Evolutionary conservation across 37 sponge, comb jelly and placozoan species (phyloP), one percentile per base, ranked within the genome.

Genomic region (Aplysina aerophoba): DNA sequence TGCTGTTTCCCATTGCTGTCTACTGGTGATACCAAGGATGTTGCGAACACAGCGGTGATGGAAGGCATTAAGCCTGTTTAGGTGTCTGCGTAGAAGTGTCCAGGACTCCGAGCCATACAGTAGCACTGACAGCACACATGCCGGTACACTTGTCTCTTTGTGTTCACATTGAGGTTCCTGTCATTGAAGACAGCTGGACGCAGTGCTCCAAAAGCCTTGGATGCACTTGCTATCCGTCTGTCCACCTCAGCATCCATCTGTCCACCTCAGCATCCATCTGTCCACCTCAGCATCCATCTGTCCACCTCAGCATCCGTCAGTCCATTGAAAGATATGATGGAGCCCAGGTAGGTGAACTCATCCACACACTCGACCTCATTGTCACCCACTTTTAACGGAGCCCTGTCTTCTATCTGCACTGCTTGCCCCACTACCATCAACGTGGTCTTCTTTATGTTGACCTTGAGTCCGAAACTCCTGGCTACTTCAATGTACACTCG

Each of bases 191-290:
- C 69, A 67, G 69, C 69, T 67, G 69, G 22, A 22, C 28, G 69
- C 69, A 67, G 69, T 67, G 69, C 69, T 67, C 69, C 69, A 16
- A 67, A n/a, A n/a, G 69, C 69, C 27, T 67, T 67, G 22, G 69
- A 67, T 67, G 69, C 69, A 67, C n/a, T 67, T 67, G 69, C 69
- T 67, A 67, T 67, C n/a, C n/a, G n/a, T n/a, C n/a, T n/a, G n/a
- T n/a, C n/a, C n/a, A n/a, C n/a, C n/a, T n/a, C n/a, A n/a, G n/a
- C n/a, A n/a, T n/a, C n/a, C n/a, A n/a, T n/a, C n/a, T n/a, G n/a
- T n/a, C n/a, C n/a, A n/a, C n/a, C n/a, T n/a, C n/a, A n/a, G n/a
- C n/a, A n/a, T n/a, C n/a, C n/a, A n/a, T n/a, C n/a, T n/a, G n/a
- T n/a, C n/a, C n/a, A n/a, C n/a, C n/a, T n/a, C n/a, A n/a, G n/a